Base-by-base conservation (phyloP, 2,888 invertebrate genomes). In the Diplazon laetatorius region DNA sequence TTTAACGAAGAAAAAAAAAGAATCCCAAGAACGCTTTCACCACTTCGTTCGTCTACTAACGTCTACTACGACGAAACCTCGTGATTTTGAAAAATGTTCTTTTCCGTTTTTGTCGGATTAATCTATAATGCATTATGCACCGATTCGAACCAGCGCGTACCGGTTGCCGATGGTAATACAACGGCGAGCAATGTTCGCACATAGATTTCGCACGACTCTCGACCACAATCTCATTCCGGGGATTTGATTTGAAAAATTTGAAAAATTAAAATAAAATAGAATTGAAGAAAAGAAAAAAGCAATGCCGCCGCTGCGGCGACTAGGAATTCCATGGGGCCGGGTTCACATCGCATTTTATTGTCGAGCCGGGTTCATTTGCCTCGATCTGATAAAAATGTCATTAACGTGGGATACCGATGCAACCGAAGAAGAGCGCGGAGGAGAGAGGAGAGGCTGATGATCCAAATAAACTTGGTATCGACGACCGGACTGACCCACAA, bases 401-500 rank as follows among this genome's bases (percentile, higher is more conserved):
- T 39, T 1, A 30, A 16, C 35, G 12, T 9, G 18, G 20, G 20
- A 37, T 3, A 10, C 4, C 9, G 25, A 1, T n/a, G n/a, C n/a
- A 59, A 46, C 20, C 8, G 2, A n/a, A 10, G 10, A 14, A 44
- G 20, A 12, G 14, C 8, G 22, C 0, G 30, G 9, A 5, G 1
- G 65, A 9, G n/a, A n/a, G n/a, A 65, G 25, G 12, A 59, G 44
- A 62, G 9, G 37, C 35, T 70, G 37, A n/a, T n/a, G n/a, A 46
- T 35, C 42, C 37, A 20, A 65, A 66, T 68, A 46, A 62, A 66
- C 52, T 55, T 25, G 14, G 10, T 14, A 59, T 46, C 55, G 60
- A 75, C 60, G 44, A 44, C 46, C 30, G 1, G 48, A 5, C 39
- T 68, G 75, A 78, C 75, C 70, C 75, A 71, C 20, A 71, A 78